Evolutionary conservation across 2,113 vertebrate species (phyloP).

Genomic region (Sclerurus mexicanus): DNA sequence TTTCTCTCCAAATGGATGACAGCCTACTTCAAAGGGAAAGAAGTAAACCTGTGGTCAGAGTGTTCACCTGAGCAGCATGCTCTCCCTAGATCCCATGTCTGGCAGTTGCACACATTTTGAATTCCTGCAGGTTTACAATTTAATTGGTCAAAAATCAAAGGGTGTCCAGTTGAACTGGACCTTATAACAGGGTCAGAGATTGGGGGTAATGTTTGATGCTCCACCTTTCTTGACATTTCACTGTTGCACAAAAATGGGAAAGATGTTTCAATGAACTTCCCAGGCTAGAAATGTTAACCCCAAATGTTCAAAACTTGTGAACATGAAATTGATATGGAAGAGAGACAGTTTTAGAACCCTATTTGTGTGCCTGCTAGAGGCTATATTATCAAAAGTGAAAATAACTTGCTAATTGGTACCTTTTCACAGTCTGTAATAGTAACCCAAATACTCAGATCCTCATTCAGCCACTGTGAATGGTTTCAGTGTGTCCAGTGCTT

Average conservation of each 20-base stretch:
- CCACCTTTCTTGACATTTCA: conserved; percentile 38
- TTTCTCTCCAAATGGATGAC: conserved; percentile 58
- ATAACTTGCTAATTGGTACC: neutral
- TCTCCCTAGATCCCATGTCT: neutral
- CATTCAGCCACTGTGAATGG: neutral
- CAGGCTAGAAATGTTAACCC: conserved; percentile 2
- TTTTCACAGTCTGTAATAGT: neutral
- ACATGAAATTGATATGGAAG: neutral
- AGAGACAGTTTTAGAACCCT: neutral
- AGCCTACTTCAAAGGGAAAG: conserved; percentile 44
- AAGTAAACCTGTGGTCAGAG: conserved; percentile 37
- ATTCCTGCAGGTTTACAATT: conserved; percentile 39
- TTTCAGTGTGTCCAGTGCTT: neutral
- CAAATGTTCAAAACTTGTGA: neutral
- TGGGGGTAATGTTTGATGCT: conserved; percentile 25
- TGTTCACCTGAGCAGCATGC: conserved; percentile 53
- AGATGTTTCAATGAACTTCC: conserved; percentile 16
- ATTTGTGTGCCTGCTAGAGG: neutral
- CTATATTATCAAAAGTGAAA: neutral
- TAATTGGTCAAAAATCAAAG: conserved; percentile 63
- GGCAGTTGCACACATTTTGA: neutral
- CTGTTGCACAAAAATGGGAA: neutral
- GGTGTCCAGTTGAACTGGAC: conserved; percentile 34
- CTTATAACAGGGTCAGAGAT: neutral
- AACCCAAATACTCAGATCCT: neutral